phyloP scores from a whole-genome alignment of 2,113 vertebrate genomes.

The Halcyon malimbica region DNA sequence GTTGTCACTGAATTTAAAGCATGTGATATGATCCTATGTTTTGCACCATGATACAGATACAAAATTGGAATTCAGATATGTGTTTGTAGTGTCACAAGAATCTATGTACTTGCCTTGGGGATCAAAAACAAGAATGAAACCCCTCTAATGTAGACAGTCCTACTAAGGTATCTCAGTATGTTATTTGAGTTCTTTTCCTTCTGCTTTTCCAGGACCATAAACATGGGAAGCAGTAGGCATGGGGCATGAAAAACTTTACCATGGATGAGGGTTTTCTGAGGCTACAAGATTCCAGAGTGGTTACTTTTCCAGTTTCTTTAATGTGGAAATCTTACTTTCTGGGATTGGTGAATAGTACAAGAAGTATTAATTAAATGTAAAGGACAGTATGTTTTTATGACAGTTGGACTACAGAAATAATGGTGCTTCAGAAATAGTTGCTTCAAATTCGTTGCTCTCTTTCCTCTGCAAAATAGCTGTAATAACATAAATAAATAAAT shows the following conservation, averaged over 20 bases:
- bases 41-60: not conserved
- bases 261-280: not conserved
- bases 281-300: not conserved
- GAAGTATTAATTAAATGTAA: not conserved
- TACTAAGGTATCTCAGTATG: not conserved
- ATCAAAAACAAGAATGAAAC: not conserved
- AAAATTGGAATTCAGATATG: not conserved
- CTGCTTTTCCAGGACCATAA: not conserved
- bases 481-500: not conserved
- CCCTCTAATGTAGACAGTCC: not conserved
- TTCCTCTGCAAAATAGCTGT: not conserved
- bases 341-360: not conserved
- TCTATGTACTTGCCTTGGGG: not conserved
- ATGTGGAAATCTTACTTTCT: not conserved
- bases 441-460: not conserved
- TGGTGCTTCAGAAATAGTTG: rapidly evolving
- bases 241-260: not conserved
- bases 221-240: not conserved
- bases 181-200: not conserved
- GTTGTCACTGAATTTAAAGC: not conserved
- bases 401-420: not conserved
- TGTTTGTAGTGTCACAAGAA: not conserved
- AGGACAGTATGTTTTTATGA: not conserved
- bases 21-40: not conserved
- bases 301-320: not conserved